Evolutionary conservation across 2,113 vertebrate species (phyloP).

Genomic region (Emydocephalus ijimae): DNA sequence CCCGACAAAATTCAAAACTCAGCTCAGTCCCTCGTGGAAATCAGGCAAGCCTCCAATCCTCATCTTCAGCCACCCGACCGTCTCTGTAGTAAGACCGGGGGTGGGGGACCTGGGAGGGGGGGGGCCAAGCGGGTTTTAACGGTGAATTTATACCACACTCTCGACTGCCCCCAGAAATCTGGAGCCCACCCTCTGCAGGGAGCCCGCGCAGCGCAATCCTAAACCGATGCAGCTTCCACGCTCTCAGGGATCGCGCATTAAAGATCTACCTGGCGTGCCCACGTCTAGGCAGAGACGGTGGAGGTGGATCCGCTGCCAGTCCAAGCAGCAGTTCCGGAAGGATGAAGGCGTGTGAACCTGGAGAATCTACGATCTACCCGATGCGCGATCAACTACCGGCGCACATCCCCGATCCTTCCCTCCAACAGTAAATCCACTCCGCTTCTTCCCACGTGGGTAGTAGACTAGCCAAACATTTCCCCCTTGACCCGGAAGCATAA

Average conservation of each 20-base stretch:
- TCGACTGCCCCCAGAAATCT: background rate
- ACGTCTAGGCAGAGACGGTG: background rate
- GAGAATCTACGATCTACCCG: background rate
- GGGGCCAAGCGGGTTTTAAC: background rate
- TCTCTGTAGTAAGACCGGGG: background rate
- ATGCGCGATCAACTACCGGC: background rate
- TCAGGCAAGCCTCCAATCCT: background rate
- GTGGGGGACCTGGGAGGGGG: background rate
- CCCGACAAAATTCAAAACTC: background rate
- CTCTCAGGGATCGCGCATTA: background rate
- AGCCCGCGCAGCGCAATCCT: background rate
- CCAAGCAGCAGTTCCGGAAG: background rate
- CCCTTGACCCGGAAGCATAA: constrained; percentile 45
- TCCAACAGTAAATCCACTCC: background rate
- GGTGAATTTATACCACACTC: background rate
- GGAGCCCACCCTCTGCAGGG: background rate
- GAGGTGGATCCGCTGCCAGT: background rate
- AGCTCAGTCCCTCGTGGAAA: background rate
- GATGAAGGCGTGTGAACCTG: background rate
- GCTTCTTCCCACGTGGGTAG: constrained; percentile 35
- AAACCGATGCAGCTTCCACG: background rate
- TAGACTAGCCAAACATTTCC: background rate
- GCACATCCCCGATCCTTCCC: background rate
- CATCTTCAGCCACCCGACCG: background rate
- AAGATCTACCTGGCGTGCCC: background rate